Base-by-base conservation (phyloP, 2,797 vertebrate species). In the Mallotus villosus region DNA sequence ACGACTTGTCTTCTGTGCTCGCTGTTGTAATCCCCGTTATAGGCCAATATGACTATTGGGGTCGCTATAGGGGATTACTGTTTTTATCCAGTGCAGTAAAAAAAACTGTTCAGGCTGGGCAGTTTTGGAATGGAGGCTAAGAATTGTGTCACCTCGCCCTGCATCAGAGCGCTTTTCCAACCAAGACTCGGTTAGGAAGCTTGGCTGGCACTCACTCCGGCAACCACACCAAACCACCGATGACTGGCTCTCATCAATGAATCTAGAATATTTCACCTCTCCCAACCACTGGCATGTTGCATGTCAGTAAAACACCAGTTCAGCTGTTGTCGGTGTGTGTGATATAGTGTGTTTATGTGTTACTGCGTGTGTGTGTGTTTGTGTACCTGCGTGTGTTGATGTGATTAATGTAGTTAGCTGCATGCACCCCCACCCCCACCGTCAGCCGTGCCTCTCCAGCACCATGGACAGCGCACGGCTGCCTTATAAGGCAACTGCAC, bases 401-500 rank as follows among this genome's bases (percentile, higher is more conserved):
- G 29, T 11, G 14, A 32, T 6, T 63, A 27, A 63, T 63, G 61
- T 63, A 63, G 61, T 63, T 63, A 63, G 61, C 61, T 63, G 61
- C 27, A 19, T 63, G 61, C 61, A 34, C 61, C 61, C 29, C 61
- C 61, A 32, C 61, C 61, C 61, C 61, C 27, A n/a, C 27, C 12
- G 11, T 16, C 29, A 63, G 27, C 61, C 17, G 7, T 14, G 14
- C 16, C 4, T 21, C 22, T 60, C 27, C 17, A 63, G 61, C 61
- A 63, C 61, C 61, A 70, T 61, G 68, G 55, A 46, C 68, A 70
- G 58, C 21, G 27, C 57, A n/a, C 57, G 53, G 68, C 58, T 63
- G 14, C 27, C 61, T 62, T 62, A 25, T 62, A 62, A 62, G 60
- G 60, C 60, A 62, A 62, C 60, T 16, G 17, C 61, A 63, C 61